Evolutionary conservation across 2,113 vertebrate genomes (phyloP), one percentile per base, ranked within the genome.

Genomic region (Penelope pileata): DNA sequence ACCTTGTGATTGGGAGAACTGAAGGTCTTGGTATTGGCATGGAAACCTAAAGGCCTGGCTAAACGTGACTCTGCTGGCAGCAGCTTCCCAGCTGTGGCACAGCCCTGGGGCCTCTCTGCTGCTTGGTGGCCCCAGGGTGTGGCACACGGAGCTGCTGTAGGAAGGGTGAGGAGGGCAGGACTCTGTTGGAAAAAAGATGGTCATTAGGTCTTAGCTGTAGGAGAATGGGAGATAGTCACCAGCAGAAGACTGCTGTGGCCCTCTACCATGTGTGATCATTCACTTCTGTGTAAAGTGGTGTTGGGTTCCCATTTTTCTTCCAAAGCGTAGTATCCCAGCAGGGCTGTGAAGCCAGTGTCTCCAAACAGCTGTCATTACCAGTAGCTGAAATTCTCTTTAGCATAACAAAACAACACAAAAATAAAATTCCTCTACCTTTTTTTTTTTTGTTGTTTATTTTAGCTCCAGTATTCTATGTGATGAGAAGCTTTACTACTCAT

Each of bases 21-120:
- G 0, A 8, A 2, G 45, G 9, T 40, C 51, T 47, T 42, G 45
- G 43, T 7, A 0, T 1, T 40, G 29, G 15, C 43, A 45, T 30
- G 56, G 60, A 50, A 40, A 27, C 12, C 0, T 30, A 6, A 32
- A 6, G 56, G 40, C 72, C 43, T 79, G 40, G 58, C 84, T 45
- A 60, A 54, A 23, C 23, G n/a, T 10, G 30, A 7, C 53, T n/a
- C 70, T 54, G 5, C 45, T 2, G 6, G 62, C 21, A 13, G 5
- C 11, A 13, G 68, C 9, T 36, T 7, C 26, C 43, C 38, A 36
- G 23, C 27, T 2, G 0, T 26, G 14, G 54, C 60, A 6, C 34
- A 23, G 4, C 1, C 4, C 24, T 19, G 30, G 30, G 9, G 27
- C 45, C 27, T 27, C 30, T 24, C 27, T 36, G 9, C 26, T n/a